phyloP scores from a whole-genome alignment of 1,140 invertebrate genomes.

The Trichonephila clavipes region DNA sequence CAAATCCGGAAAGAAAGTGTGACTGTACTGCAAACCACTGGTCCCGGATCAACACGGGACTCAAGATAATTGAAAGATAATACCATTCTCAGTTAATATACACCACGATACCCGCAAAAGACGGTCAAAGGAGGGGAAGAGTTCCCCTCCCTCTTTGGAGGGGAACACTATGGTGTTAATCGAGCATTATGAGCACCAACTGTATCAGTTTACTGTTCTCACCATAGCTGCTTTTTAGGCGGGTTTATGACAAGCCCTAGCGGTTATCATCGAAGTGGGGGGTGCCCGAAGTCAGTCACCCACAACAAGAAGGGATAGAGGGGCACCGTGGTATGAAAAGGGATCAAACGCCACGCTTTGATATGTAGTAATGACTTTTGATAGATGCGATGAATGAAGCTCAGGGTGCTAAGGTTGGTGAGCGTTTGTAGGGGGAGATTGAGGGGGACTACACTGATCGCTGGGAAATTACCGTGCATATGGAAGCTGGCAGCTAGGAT shows the following conservation, averaged over 20 bases:
- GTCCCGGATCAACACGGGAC: background rate
- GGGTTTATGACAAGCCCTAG: constrained; percentile 61
- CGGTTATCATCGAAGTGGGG: constrained; percentile 55
- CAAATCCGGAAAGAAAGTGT: constrained; percentile 11
- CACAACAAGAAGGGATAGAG: constrained; percentile 43
- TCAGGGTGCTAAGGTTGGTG: constrained; percentile 21
- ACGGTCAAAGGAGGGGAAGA: background rate
- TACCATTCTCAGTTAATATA: constrained; percentile 43
- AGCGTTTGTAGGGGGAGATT: background rate
- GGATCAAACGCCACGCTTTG: constrained; percentile 71
- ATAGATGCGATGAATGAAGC: constrained; percentile 71
- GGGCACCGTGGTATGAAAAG: constrained; percentile 53
- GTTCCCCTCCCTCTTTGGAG: background rate
- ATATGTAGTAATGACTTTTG: constrained; percentile 74
- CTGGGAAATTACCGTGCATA: constrained; percentile 13
- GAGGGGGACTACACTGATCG: background rate
- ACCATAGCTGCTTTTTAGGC: constrained; percentile 42
- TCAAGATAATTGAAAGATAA: constrained; percentile 74
- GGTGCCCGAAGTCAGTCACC: constrained; percentile 49
- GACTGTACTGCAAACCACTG: background rate
- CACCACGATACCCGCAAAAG: constrained; percentile 48
- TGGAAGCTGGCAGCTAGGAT: background rate
- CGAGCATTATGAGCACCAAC: constrained; percentile 70
- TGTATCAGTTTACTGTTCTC: constrained; percentile 75
- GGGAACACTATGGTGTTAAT: constrained; percentile 56